Percentiles rank a stretch among this genome's conserved stretches.
phyloP scores from a whole-genome alignment of 2,797 vertebrate species.

The Microcaecilia unicolor region DNA sequence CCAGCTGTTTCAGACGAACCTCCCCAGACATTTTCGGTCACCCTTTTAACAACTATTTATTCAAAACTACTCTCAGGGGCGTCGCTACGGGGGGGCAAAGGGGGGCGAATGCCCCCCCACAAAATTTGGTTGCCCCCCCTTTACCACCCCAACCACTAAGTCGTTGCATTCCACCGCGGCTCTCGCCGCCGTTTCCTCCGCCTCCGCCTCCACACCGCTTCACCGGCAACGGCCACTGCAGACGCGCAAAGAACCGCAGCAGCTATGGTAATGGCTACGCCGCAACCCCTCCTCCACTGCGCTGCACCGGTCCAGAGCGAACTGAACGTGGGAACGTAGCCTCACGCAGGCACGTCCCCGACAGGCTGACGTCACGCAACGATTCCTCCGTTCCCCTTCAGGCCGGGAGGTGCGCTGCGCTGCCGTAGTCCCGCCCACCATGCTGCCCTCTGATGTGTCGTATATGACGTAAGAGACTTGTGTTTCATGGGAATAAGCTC shows the following conservation, averaged over 20 bases:
- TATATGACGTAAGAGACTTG: no score
- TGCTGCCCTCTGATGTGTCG: no score
- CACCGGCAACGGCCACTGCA: no score
- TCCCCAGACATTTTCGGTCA: constrained; percentile 83
- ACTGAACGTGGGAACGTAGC: neutral
- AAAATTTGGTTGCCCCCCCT: constrained; percentile 16
- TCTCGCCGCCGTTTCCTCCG: constrained; percentile 21
- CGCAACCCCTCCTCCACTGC: no score
- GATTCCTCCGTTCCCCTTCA: no score
- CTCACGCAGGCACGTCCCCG: no score
- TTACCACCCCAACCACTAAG: constrained; percentile 21
- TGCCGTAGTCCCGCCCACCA: no score
- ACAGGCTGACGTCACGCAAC: no score
- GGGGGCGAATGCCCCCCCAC: constrained; percentile 1
- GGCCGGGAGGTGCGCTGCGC: no score
- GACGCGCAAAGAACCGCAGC: no score
- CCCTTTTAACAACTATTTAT: constrained; percentile 9
- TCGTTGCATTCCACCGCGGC: constrained; percentile 11
- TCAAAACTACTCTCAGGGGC: constrained; percentile 1
- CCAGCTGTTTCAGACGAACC: constrained; percentile 96
- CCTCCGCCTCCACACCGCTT: constrained; percentile 25
- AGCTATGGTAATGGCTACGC: no score
- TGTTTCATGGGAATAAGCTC: no score
- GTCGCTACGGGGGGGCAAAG: neutral
- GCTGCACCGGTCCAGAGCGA: constrained; percentile 1